Conservation (phyloP, 1,140 invertebrate genomes). For the Hypsibius dujardini region DNA sequence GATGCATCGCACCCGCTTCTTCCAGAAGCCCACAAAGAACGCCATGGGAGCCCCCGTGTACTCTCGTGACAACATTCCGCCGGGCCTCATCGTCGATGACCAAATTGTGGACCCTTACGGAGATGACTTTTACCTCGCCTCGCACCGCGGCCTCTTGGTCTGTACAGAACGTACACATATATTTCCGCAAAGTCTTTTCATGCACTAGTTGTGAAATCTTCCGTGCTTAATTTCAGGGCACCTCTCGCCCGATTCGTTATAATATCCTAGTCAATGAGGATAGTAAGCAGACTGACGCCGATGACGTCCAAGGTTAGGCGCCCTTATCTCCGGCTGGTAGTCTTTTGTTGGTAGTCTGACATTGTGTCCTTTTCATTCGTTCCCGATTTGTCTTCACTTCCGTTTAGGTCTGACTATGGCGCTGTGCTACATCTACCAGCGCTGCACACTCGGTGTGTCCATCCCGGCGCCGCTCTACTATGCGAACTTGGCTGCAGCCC, state of each 20-base stretch:
- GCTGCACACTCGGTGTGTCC: constrained; percentile 67
- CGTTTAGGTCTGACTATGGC: constrained; percentile 48
- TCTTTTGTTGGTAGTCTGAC: constrained; percentile 35
- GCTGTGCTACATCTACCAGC: constrained; percentile 67
- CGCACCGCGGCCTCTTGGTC: constrained; percentile 32
- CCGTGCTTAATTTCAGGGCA: too few species aligned
- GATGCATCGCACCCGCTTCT: constrained; percentile 63
- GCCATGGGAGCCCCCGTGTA: neutral
- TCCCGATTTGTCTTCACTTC: too few species aligned
- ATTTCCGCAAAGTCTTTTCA: too few species aligned
- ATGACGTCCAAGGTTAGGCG: too few species aligned
- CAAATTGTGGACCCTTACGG: constrained; percentile 60
- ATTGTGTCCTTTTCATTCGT: too few species aligned
- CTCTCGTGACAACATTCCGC: constrained; percentile 46
- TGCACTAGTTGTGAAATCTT: too few species aligned
- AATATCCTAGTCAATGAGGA: too few species aligned
- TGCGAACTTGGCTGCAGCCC: constrained; percentile 68
- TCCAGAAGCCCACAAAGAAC: constrained; percentile 29
- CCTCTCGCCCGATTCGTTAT: too few species aligned
- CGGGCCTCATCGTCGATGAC: constrained; percentile 65
- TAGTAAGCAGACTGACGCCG: too few species aligned
- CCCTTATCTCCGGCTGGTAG: neutral
- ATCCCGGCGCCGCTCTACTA: constrained; percentile 86
- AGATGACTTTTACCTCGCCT: constrained; percentile 67
- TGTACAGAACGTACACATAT: neutral